Evolutionary conservation across 2,888 invertebrate genomes (phyloP), one percentile per base, ranked within the genome.

Genomic region (Tenodera sinensis): DNA sequence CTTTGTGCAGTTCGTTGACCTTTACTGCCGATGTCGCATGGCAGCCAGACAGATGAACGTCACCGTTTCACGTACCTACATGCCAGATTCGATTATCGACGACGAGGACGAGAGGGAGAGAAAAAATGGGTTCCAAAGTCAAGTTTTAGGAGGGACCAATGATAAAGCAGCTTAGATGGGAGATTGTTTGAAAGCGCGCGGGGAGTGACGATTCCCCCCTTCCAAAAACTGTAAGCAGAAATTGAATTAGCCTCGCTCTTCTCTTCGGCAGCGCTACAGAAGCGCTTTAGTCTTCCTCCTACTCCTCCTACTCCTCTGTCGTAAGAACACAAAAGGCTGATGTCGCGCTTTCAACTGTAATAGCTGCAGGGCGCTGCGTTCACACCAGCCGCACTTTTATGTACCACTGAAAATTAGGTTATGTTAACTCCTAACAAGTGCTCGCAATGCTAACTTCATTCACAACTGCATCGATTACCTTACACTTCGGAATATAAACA

Each of bases 181-280:
- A 71, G 54, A 71, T 71, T 71, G 54, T 71, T 71, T 71, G 54
- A 20, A 6, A 71, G 54, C 54, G n/a, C 30, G 86, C 14, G 81
- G 81, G 86, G 86, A 86, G 86, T 86, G 86, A 86, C 86, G 86
- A 86, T 28, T 86, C 86, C 54, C 54, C 54, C 54, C 25, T 71
- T 71, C 54, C 54, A 15, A 71, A 71, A 86, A 85, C 85, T 85
- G 85, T 71, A 85, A 27, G 47, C 27, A 85, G 85, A 85, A 86
- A 86, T 86, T 86, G 86, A 86, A 86, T 86, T 86, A 86, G 81
- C 86, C 54, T 81, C 86, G 54, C 86, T 84, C 84, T 84, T 71
- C 84, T 84, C 84, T 84, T 30, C 54, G 54, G 54, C 20, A 71
- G 6, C 54, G 6, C 15, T 54, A 15, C 15, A 54, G 54, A 54